Conservation (phyloP, 2,888 invertebrate genomes). For the Apoderus coryli region DNA sequence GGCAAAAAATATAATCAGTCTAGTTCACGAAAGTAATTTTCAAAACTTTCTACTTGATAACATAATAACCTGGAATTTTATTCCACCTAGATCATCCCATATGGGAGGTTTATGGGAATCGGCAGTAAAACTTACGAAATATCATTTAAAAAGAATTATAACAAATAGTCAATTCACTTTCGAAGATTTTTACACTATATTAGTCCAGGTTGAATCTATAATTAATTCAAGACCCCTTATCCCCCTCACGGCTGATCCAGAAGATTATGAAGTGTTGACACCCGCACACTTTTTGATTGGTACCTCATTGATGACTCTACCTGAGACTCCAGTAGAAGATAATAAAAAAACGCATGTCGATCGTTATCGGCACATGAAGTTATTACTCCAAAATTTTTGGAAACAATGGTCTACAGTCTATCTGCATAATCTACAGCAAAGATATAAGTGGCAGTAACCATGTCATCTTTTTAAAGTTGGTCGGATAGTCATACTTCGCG, state of each 20-base stretch:
- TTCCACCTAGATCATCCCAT: no score
- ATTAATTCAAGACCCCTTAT: slow-evolving; percentile 23
- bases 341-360: no score
- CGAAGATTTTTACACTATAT: slow-evolving; percentile 21
- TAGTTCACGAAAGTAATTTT: slow-evolving; percentile 6
- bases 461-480: no score
- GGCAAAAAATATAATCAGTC: no score
- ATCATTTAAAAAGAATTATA: no score
- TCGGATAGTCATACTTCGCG: no score
- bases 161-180: no score
- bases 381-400: slow-evolving; percentile 16
- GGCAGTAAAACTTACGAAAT: no score
- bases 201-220: slow-evolving; percentile 21
- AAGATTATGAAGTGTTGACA: slow-evolving; percentile 17
- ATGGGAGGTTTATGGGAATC: no score
- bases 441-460: slow-evolving; percentile 16
- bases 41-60: slow-evolving; percentile 5
- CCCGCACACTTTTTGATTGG: no score
- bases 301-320: no score
- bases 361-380: slow-evolving; percentile 18
- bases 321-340: no score
- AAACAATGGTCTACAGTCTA: slow-evolving; percentile 18
- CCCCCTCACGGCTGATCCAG: slow-evolving; percentile 18
- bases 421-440: slow-evolving; percentile 15
- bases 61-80: slow-evolving; percentile 17